These are phyloP conservation scores for Subanguina moxae DNA, from an alignment of 1,140 invertebrate species.

Conservation along the genomic window DNA sequence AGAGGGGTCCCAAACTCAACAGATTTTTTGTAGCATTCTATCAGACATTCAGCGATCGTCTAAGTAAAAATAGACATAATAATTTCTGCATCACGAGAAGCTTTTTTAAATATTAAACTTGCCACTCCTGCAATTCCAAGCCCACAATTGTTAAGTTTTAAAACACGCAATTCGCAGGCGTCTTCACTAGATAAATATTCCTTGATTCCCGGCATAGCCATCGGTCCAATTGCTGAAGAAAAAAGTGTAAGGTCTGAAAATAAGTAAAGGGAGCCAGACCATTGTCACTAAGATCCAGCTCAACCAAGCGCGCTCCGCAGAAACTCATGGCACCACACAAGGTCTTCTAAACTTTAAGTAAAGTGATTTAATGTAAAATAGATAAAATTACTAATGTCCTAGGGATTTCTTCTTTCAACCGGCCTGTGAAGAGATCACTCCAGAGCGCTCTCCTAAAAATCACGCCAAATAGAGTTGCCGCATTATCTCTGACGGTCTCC, in stretches of 20 bases:
- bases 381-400: slow-evolving; percentile 70
- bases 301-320: slow-evolving; percentile 73
- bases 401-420: slow-evolving; percentile 91
- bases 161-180: slow-evolving; percentile 74
- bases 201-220: slow-evolving; percentile 83
- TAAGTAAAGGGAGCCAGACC: too few species aligned
- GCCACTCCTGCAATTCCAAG: slow-evolving; percentile 80
- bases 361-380: slow-evolving; percentile 4
- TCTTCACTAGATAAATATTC: slow-evolving; percentile 75
- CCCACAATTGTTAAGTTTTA: slow-evolving; percentile 89
- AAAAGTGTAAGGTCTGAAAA: too few species aligned
- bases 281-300: slow-evolving; percentile 93
- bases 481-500: too few species aligned
- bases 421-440: slow-evolving; percentile 92
- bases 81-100: too few species aligned
- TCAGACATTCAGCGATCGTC: slow-evolving; percentile 74
- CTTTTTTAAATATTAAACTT: too few species aligned
- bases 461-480: too few species aligned
- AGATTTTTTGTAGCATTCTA: slow-evolving; percentile 71
- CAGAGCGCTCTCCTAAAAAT: slow-evolving; percentile 63
- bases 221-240: slow-evolving; percentile 75
- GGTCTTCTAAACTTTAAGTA: slow-evolving; percentile 64
- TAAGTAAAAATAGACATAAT: too few species aligned
- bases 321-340: slow-evolving; percentile 76
- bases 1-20: slow-evolving; percentile 67